Evolutionary conservation across 2,797 vertebrate species (phyloP).

Genomic region (Urophycis tenuis): DNA sequence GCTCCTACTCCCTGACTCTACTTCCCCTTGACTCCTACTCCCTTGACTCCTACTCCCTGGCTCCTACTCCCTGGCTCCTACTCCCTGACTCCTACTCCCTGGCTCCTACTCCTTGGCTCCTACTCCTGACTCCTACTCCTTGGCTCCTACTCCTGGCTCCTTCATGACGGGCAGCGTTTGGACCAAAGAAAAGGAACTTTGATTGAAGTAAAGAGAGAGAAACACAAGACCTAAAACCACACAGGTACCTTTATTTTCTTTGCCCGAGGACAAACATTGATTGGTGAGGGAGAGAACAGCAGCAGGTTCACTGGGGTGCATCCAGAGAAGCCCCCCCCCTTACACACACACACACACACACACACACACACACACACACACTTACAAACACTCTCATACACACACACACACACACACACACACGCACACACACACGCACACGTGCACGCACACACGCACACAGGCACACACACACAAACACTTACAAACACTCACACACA

Average conservation of each 20-base stretch:
- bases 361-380: slow-evolving; percentile 9
- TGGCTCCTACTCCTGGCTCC: no score
- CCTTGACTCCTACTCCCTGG: no score
- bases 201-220: not conserved
- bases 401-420: slow-evolving; percentile 8
- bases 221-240: not conserved
- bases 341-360: slow-evolving; percentile 12
- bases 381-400: no score
- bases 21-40: no score
- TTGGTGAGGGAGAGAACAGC: not conserved
- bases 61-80: no score
- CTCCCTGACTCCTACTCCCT: no score
- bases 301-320: not conserved
- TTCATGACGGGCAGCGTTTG: not conserved
- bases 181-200: not conserved
- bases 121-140: no score
- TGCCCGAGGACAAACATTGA: not conserved
- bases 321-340: not conserved
- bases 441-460: slow-evolving; percentile 10
- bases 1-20: no score
- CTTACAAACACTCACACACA: slow-evolving; percentile 10
- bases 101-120: no score
- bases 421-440: slow-evolving; percentile 11
- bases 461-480: slow-evolving; percentile 9
- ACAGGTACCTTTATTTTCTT: not conserved